Evolutionary conservation across 1,140 invertebrate genomes (phyloP), one percentile per base, ranked within the genome.

Genomic region (Antheraea pernyi): DNA sequence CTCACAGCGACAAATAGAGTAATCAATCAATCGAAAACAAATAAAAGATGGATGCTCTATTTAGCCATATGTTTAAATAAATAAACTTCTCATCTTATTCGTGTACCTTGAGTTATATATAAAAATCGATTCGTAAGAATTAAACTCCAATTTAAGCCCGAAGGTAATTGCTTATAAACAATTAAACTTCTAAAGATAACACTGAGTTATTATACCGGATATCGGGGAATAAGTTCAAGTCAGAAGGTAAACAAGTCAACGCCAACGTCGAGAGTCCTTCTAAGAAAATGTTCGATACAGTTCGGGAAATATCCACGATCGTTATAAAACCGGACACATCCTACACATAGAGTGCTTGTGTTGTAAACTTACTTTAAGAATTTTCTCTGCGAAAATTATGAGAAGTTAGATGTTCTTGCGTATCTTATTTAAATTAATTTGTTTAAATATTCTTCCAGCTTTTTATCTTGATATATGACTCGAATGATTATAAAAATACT

Each of bases 371-470:
- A 62, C 67, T 69, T 72, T 72, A 72, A 72, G 71, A 53, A 53
- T 53, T 62, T 72, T 60, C 71, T 72, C 71, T 66, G 48, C 67
- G 63, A 69, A 65, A 72, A 72, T 72, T 72, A 72, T 72, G 67
- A 72, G 71, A 42, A 42, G 67, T 66, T 71, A 68, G 65, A 61
- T 69, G 71, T 72, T 72, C 61, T 39, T 65, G 18, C 19, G 59
- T 65, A 62, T 72, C 68, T 72, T 69, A 72, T 69, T 69, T 63
- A 72, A 69, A 69, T 61, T 64, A 66, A 69, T 72, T 66, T 62
- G 16, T 63, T 63, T 63, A 5, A n/a, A 10, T 37, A 37, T 60
- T 53, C 16, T 6, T 16, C 16, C 46, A 1, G 39, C 46, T 53
- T 10, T 53, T 53, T 53, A 60, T 10, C 5, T 60, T 60, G 10